Conservation (phyloP, 2,797 vertebrate genomes). For the Trachops cirrhosus region DNA sequence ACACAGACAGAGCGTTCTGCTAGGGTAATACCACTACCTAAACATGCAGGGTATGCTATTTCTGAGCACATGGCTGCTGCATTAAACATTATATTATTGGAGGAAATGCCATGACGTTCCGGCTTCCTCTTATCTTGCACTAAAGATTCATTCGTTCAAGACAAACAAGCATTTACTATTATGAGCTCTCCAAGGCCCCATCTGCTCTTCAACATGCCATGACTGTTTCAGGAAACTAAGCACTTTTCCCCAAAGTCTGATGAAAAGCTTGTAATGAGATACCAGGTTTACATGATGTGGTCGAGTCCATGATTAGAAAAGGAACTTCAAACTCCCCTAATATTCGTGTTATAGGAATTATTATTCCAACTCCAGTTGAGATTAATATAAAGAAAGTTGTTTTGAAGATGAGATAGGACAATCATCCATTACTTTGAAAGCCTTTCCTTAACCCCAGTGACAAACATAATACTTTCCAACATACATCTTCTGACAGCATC, state of each 20-base stretch:
- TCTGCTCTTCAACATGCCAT: slow-evolving; percentile 51
- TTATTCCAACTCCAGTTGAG: slow-evolving; percentile 45
- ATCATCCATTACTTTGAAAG: slow-evolving; percentile 13
- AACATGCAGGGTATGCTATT: slow-evolving; percentile 50
- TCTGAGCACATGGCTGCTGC: slow-evolving; percentile 55
- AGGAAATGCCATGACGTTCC: slow-evolving; percentile 43
- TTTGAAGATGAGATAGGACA: slow-evolving; percentile 31
- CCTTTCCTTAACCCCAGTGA: not conserved
- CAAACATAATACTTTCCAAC: slow-evolving; percentile 13
- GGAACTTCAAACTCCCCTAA: slow-evolving; percentile 18
- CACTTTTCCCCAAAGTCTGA: slow-evolving; percentile 32
- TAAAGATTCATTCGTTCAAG: slow-evolving; percentile 71
- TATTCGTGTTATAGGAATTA: not conserved
- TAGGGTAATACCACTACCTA: slow-evolving; percentile 24
- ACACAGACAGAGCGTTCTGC: not conserved
- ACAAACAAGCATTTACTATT: slow-evolving; percentile 68
- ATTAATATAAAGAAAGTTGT: slow-evolving; percentile 31
- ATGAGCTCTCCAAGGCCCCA: slow-evolving; percentile 7
- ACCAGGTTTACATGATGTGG: not conserved
- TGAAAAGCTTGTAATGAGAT: not conserved
- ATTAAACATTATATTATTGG: slow-evolving; percentile 56
- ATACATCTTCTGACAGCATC: not conserved
- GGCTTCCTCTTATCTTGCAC: slow-evolving; percentile 45
- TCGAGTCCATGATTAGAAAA: slow-evolving; percentile 40
- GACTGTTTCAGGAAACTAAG: slow-evolving; percentile 51